Evolutionary conservation across 2,113 vertebrate genomes (phyloP).

Genomic region (Bufo bufo): DNA sequence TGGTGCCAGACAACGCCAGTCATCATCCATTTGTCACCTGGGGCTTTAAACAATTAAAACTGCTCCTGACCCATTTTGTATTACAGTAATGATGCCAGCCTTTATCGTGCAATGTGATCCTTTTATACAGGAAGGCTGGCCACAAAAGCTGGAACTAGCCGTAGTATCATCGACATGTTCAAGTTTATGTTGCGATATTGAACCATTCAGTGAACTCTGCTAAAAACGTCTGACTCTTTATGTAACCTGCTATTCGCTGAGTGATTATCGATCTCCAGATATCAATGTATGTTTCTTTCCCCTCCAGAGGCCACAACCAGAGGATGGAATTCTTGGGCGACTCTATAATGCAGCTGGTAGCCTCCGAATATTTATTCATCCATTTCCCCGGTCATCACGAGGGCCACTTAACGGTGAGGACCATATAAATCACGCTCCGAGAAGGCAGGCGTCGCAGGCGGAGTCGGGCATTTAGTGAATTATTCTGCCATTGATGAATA

Average conservation of each 20-base stretch:
- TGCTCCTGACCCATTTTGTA: constrained; percentile 1
- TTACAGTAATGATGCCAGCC: too few species aligned
- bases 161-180: neutral
- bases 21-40: neutral
- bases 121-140: too few species aligned
- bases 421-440: constrained; percentile 55
- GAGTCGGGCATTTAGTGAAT: constrained; percentile 55
- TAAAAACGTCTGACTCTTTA: constrained; percentile 22
- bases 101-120: too few species aligned
- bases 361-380: constrained; percentile 98
- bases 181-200: neutral
- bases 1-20: neutral
- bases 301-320: constrained; percentile 95
- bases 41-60: neutral
- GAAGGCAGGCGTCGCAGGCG: constrained; percentile 50
- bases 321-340: constrained; percentile 99
- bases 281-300: constrained; percentile 62
- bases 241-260: constrained; percentile 57
- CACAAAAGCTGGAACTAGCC: neutral
- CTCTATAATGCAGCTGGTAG: constrained; percentile 98
- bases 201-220: neutral
- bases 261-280: constrained; percentile 65
- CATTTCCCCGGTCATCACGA: constrained; percentile 99
- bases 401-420: constrained; percentile 94
- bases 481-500: constrained; percentile 63